Percentiles rank a stretch among this genome's conserved stretches.
phyloP scores from a whole-genome alignment of 2,888 invertebrate genomes.

The Polydrusus cervinus region DNA sequence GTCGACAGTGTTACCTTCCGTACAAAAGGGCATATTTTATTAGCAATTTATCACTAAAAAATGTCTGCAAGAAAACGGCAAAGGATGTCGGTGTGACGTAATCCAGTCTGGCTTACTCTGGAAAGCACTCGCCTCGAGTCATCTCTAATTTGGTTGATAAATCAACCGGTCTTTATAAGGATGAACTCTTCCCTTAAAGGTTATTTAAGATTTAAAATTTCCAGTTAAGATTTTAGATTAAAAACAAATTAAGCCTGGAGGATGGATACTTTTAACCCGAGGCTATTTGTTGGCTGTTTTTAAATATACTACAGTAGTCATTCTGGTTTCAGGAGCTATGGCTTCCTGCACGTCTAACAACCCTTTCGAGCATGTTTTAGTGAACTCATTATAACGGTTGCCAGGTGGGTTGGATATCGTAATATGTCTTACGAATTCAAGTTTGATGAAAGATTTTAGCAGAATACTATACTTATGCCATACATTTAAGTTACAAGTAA shows the following conservation, averaged over 20 bases:
- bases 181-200: slow-evolving; percentile 1
- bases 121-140: slow-evolving; percentile 49
- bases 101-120: slow-evolving; percentile 50
- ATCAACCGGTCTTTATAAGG: slow-evolving; percentile 31
- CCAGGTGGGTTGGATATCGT: too few relatives aligned
- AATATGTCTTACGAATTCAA: too few relatives aligned
- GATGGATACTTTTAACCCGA: background rate
- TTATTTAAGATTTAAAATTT: slow-evolving; percentile 3
- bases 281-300: background rate
- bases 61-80: slow-evolving; percentile 33
- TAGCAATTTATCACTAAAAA: slow-evolving; percentile 49
- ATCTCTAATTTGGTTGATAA: slow-evolving; percentile 46
- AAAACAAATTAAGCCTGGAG: slow-evolving; percentile 3
- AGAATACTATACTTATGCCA: too few relatives aligned
- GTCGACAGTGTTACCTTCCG: slow-evolving; percentile 10
- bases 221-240: background rate
- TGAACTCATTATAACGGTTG: too few relatives aligned
- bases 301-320: too few relatives aligned
- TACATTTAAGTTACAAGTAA: too few relatives aligned
- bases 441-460: too few relatives aligned
- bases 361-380: too few relatives aligned
- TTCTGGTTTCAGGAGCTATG: too few relatives aligned
- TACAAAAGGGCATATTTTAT: slow-evolving; percentile 31
- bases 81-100: slow-evolving; percentile 48
- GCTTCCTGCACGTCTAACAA: too few relatives aligned